Evolutionary conservation across 2,113 vertebrate genomes (phyloP).

Genomic region (Raphicerus campestris): DNA sequence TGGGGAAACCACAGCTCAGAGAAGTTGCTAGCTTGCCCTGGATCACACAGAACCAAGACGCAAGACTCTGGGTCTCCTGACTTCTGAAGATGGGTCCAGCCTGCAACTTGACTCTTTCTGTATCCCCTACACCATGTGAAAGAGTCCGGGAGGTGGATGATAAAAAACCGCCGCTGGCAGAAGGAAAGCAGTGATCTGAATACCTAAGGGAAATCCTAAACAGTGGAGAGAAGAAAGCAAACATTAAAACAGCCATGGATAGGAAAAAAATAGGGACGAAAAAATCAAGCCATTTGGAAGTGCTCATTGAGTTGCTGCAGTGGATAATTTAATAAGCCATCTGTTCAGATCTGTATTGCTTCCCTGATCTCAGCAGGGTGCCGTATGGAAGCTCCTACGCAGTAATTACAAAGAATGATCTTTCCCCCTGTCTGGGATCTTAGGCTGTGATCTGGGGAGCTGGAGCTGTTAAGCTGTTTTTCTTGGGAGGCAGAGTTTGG

Average conservation of each 20-base stretch:
- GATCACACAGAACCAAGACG: background rate
- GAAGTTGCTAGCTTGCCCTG: background rate
- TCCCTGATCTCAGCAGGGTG: background rate
- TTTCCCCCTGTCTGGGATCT: background rate
- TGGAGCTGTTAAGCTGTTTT: background rate
- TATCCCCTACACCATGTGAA: background rate
- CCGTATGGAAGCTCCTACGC: background rate
- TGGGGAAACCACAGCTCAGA: background rate
- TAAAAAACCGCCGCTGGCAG: background rate
- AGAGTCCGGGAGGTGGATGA: background rate
- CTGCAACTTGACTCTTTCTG: background rate
- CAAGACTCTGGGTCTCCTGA: background rate
- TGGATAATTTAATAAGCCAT: slow-evolving; percentile 55
- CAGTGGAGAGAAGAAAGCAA: background rate
- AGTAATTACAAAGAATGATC: slow-evolving; percentile 25
- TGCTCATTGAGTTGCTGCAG: background rate
- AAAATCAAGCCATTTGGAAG: slow-evolving; percentile 27
- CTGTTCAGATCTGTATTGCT: background rate
- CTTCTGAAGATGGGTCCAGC: background rate
- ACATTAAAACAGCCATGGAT: background rate
- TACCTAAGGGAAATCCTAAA: background rate
- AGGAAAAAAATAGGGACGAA: background rate
- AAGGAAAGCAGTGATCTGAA: background rate
- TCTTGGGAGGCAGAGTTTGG: background rate
- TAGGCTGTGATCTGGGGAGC: background rate